Percentiles rank a stretch among this genome's conserved stretches.
These are phyloP conservation scores for Aporophyla lueneburgensis DNA, from an alignment of 2,888 invertebrate species.

Conservation along the genomic window DNA sequence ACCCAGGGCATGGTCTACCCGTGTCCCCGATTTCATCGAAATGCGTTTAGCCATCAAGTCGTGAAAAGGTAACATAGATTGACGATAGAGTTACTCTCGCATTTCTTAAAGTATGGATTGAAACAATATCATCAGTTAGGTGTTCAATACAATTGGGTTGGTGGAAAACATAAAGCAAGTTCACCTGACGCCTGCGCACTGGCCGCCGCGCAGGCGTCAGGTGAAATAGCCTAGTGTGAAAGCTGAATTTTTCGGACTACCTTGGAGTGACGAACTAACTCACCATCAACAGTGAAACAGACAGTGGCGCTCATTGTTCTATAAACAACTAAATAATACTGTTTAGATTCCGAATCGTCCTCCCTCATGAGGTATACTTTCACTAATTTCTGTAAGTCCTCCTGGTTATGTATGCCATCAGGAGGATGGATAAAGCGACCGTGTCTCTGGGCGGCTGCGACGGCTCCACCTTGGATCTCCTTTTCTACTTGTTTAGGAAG, in stretches of 20 bases:
- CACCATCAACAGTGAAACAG: conserved; percentile 96
- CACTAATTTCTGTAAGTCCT: conserved; percentile 92
- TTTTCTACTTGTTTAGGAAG: conserved; percentile 94
- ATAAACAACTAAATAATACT: conserved; percentile 95
- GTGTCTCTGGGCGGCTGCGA: conserved; percentile 86
- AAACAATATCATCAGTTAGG: neutral
- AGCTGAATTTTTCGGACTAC: too few species aligned
- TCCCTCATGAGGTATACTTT: conserved; percentile 93
- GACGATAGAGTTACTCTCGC: neutral
- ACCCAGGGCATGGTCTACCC: too few species aligned
- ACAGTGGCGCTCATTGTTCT: conserved; percentile 96
- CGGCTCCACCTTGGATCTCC: conserved; percentile 93
- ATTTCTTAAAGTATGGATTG: neutral
- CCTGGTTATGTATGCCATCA: conserved; percentile 82
- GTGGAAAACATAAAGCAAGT: neutral
- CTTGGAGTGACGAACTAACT: neutral
- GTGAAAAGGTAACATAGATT: neutral
- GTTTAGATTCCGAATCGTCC: conserved; percentile 88
- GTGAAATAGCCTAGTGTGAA: neutral
- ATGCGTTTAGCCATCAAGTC: neutral
- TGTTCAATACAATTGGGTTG: neutral
- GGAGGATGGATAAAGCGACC: conserved; percentile 87
- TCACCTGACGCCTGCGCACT: neutral
- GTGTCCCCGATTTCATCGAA: neutral
- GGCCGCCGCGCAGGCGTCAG: neutral